Evolutionary conservation across 1,140 invertebrate species (phyloP).

Genomic region (Antheraea mylitta): DNA sequence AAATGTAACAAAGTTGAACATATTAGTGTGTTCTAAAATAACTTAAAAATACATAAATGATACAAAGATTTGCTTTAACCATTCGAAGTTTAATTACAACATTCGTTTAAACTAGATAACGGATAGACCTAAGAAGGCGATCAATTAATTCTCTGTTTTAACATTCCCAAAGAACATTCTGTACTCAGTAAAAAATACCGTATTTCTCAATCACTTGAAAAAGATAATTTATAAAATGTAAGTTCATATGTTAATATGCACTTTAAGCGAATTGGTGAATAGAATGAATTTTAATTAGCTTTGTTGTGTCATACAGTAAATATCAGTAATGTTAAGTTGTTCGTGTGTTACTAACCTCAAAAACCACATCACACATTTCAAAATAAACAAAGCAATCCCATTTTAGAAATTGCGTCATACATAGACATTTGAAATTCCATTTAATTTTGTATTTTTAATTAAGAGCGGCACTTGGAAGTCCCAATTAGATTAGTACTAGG

Average conservation of each 20-base stretch:
- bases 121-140: slow-evolving; percentile 8
- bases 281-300: background rate
- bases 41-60: background rate
- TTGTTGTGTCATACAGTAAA: background rate
- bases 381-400: no score
- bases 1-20: no score
- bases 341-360: background rate
- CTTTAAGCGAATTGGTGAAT: background rate
- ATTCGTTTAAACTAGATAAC: background rate
- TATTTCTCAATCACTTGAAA: slow-evolving; percentile 7
- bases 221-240: background rate
- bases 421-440: no score
- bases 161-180: background rate
- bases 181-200: background rate
- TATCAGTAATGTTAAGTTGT: background rate
- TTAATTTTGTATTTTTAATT: no score
- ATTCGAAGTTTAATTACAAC: background rate
- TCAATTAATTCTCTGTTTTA: slow-evolving; percentile 8
- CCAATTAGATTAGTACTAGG: no score
- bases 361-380: no score
- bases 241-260: no score
- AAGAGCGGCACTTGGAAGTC: no score
- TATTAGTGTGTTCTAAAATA: background rate
- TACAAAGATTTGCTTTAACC: background rate
- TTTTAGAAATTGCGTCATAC: no score